Conservation (phyloP, 2,888 invertebrate species). For the Asteroscopus sphinx region DNA sequence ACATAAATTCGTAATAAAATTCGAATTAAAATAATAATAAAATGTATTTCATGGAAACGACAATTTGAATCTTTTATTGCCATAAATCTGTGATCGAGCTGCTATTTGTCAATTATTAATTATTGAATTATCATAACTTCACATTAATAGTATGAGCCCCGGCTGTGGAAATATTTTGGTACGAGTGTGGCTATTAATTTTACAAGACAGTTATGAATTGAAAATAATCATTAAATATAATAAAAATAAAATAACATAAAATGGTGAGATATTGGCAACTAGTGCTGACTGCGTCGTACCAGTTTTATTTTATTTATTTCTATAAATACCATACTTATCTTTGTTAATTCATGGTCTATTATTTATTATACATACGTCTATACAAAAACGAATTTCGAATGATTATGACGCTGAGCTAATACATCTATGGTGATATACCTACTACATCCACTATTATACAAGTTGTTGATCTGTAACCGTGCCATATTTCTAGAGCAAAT, state of each 20-base stretch:
- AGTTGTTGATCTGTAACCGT: no score
- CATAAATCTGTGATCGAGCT: slow-evolving; percentile 40
- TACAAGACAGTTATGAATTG: slow-evolving; percentile 23
- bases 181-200: slow-evolving; percentile 24
- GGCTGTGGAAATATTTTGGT: slow-evolving; percentile 21
- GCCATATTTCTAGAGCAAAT: no score
- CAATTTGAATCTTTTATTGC: slow-evolving; percentile 27
- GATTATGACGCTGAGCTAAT: no score
- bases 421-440: no score
- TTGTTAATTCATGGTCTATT: no score
- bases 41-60: slow-evolving; percentile 9
- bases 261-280: neutral
- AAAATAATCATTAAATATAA: slow-evolving; percentile 3
- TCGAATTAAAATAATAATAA: slow-evolving; percentile 10
- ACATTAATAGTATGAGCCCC: slow-evolving; percentile 17
- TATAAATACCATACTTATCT: no score
- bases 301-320: no score
- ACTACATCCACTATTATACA: no score
- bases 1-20: slow-evolving; percentile 19
- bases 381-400: no score
- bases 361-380: no score
- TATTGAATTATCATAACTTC: slow-evolving; percentile 50
- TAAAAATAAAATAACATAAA: slow-evolving; percentile 6
- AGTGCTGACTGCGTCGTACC: neutral
- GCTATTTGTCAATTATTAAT: slow-evolving; percentile 53